phyloP scores from a whole-genome alignment of 1,140 invertebrate genomes.

The Zophobas morio region DNA sequence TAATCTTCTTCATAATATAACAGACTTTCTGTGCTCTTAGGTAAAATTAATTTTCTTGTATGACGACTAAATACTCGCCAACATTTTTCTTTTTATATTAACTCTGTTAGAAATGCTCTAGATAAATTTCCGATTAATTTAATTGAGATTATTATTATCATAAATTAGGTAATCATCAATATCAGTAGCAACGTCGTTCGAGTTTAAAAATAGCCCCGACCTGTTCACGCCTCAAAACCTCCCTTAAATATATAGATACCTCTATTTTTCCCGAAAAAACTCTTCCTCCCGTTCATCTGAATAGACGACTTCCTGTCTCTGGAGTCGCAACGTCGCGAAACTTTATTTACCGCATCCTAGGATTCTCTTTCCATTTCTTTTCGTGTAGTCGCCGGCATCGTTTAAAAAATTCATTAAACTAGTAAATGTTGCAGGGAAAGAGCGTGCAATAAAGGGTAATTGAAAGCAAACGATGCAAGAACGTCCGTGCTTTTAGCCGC shows the following conservation, averaged over 20 bases:
- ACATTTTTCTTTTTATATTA: no score
- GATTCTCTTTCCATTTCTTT: conserved; percentile 58
- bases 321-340: conserved; percentile 60
- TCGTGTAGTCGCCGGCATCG: background rate
- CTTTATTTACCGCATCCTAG: conserved; percentile 63
- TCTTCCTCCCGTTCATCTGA: conserved; percentile 49
- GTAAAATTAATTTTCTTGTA: no score
- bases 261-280: conserved; percentile 5
- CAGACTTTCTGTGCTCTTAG: no score
- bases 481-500: background rate
- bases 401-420: conserved; percentile 30
- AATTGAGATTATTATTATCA: no score
- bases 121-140: no score
- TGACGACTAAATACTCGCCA: no score
- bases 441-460: conserved; percentile 22
- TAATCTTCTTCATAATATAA: no score
- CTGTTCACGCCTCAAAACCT: conserved; percentile 2
- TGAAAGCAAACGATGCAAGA: conserved; percentile 33
- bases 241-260: conserved; percentile 26
- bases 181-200: background rate
- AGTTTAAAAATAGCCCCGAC: background rate
- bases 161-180: no score
- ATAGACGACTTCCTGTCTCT: conserved; percentile 62
- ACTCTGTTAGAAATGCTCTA: no score
- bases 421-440: conserved; percentile 22